phyloP scores from a whole-genome alignment of 2,797 vertebrate genomes.

The Sebastiscus albofasciatus region DNA sequence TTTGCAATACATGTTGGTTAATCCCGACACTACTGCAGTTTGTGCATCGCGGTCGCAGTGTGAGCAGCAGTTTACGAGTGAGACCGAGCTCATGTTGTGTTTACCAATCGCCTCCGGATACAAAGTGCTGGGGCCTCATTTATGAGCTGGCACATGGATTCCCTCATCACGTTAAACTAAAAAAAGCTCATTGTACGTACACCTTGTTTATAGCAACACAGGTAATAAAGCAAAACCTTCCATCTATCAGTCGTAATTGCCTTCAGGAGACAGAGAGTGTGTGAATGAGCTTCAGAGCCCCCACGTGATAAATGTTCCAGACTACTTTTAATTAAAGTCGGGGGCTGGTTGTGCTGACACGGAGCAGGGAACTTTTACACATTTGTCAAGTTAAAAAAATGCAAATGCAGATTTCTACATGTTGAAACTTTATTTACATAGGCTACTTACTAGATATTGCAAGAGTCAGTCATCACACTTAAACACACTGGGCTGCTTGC shows the following conservation, averaged over 20 bases:
- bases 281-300: constrained; percentile 50
- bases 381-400: constrained; percentile 18
- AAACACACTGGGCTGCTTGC: background rate
- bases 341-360: constrained; percentile 22
- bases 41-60: constrained; percentile 38
- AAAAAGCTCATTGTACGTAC: constrained; percentile 58
- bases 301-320: constrained; percentile 52
- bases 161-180: constrained; percentile 52
- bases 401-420: background rate
- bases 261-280: constrained; percentile 42
- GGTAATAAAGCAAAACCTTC: constrained; percentile 64
- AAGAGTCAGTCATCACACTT: background rate
- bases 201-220: constrained; percentile 67
- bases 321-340: constrained; percentile 49
- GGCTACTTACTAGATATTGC: background rate
- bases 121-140: constrained; percentile 61
- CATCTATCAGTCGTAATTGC: constrained; percentile 62
- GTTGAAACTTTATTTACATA: background rate
- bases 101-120: constrained; percentile 65
- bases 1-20: background rate
- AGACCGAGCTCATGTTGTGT: constrained; percentile 68
- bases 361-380: background rate
- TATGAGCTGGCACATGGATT: constrained; percentile 70
- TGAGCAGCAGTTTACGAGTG: constrained; percentile 49
- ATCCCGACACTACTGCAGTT: constrained; percentile 28